Percentiles rank a stretch among this genome's conserved stretches.
These are phyloP conservation scores for Coenonympha glycerion DNA, from an alignment of 2,888 invertebrate genomes.

Conservation along the genomic window DNA sequence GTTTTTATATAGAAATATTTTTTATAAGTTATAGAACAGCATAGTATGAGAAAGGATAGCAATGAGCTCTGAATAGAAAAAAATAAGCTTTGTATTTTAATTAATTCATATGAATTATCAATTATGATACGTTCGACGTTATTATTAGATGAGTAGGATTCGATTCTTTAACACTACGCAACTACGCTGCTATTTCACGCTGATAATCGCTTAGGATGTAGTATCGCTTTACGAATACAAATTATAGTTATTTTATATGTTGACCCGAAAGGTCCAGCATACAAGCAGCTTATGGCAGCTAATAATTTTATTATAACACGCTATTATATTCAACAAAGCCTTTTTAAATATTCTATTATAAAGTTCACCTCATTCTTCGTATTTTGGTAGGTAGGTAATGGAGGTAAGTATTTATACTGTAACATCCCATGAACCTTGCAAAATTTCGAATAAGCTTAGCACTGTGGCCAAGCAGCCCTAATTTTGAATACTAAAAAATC, in stretches of 20 bases:
- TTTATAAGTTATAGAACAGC: not conserved
- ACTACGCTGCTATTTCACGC: slow-evolving; percentile 21
- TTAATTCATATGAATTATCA: not conserved
- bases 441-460: slow-evolving; percentile 4
- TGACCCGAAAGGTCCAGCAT: slow-evolving; percentile 2
- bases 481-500: not conserved
- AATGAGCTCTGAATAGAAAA: not conserved
- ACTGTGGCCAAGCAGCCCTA: slow-evolving; percentile 4
- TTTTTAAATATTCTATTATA: slow-evolving; percentile 1
- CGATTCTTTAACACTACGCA: slow-evolving; percentile 10
- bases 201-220: slow-evolving; percentile 17
- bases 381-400: not conserved
- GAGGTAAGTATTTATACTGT: no score
- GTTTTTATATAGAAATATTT: not conserved
- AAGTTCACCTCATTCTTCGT: not conserved
- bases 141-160: not conserved
- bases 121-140: no score
- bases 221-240: slow-evolving; percentile 16
- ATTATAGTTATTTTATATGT: slow-evolving; percentile 13
- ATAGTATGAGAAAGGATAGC: slow-evolving; percentile 4
- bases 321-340: slow-evolving; percentile 10
- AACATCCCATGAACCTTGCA: not conserved
- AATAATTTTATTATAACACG: slow-evolving; percentile 14
- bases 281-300: slow-evolving; percentile 13
- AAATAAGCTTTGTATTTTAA: slow-evolving; percentile 13